These are phyloP conservation scores for Hartigia nigra DNA, from an alignment of 2,888 invertebrate genomes.

Conservation along the genomic window DNA sequence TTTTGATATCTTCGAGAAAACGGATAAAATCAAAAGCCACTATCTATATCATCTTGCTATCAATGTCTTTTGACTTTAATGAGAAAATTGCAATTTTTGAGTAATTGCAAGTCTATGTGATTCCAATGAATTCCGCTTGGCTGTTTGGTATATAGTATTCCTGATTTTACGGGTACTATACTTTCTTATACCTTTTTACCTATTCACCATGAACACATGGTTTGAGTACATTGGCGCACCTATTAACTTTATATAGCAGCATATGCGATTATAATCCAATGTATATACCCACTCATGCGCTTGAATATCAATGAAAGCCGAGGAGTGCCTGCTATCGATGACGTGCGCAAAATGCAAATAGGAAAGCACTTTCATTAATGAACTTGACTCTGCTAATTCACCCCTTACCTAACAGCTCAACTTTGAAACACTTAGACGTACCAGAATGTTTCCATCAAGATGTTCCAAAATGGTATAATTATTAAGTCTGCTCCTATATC, in stretches of 20 bases:
- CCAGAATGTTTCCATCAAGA: background rate
- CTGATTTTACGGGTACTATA: background rate
- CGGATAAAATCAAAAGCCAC: background rate
- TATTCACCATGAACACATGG: background rate
- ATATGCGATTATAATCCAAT: background rate
- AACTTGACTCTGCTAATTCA: background rate
- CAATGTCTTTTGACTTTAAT: background rate
- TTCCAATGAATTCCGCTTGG: background rate
- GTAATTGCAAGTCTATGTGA: background rate
- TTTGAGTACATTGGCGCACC: background rate
- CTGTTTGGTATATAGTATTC: background rate
- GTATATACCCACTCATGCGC: background rate
- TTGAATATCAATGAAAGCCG: background rate
- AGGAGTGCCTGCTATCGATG: background rate
- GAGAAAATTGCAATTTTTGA: background rate
- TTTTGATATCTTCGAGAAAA: background rate
- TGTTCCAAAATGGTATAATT: background rate
- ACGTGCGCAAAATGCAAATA: background rate
- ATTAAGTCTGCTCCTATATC: background rate
- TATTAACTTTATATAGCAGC: background rate
- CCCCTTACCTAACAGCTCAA: background rate
- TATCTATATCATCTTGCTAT: background rate
- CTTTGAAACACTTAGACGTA: background rate
- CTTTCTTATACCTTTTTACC: background rate
- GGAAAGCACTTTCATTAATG: background rate